A percentile compares a stretch with the other conserved stretches of the same genome.
These are phyloP conservation scores for Oceanodroma tethys DNA, from an alignment of 2,113 vertebrate genomes.

Conservation along the genomic window DNA sequence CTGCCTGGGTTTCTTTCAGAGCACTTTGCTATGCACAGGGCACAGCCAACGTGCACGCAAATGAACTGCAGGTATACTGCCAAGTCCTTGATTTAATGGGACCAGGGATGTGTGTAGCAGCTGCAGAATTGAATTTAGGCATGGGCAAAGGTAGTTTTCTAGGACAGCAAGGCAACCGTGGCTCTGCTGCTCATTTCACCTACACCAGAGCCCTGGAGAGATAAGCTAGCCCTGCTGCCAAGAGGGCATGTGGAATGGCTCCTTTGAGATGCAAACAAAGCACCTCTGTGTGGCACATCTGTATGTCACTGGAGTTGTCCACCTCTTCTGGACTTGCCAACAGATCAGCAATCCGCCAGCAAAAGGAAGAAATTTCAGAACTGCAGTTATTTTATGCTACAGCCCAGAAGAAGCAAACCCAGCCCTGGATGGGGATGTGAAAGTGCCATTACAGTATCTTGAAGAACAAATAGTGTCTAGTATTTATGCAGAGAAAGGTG, in stretches of 20 bases:
- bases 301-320: not conserved
- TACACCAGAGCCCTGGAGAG: not conserved
- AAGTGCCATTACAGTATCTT: not conserved
- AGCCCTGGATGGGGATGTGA: not conserved
- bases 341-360: not conserved
- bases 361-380: not conserved
- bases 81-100: not conserved
- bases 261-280: not conserved
- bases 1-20: not conserved
- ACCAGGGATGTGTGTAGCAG: not conserved
- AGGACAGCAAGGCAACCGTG: not conserved
- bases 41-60: not conserved
- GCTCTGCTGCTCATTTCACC: not conserved
- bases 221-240: not conserved
- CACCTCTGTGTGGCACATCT: not conserved
- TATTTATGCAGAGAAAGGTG: not conserved
- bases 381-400: not conserved
- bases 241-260: not conserved
- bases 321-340: accelerated
- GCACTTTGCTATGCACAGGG: not conserved
- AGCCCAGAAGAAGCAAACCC: not conserved
- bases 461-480: not conserved
- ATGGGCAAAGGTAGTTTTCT: not conserved
- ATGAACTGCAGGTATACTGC: not conserved
- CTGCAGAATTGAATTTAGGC: not conserved